Conservation (phyloP, 2,888 invertebrate genomes). For the Pantelozetes paolii region DNA sequence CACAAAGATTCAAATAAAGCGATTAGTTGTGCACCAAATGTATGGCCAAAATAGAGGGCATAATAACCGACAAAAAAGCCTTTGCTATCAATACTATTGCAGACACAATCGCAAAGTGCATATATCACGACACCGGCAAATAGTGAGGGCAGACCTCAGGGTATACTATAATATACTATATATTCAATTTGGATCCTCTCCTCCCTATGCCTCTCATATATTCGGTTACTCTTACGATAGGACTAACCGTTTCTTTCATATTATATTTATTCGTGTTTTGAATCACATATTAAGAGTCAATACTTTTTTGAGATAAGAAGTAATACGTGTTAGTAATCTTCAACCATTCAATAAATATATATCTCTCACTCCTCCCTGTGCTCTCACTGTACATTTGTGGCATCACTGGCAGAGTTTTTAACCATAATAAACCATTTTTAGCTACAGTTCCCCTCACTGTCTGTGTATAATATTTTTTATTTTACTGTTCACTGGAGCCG, state of each 20-base stretch:
- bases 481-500: conserved; percentile 16
- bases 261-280: conserved; percentile 19
- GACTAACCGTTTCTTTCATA: neutral
- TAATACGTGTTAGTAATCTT: conserved; percentile 27
- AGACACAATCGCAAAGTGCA: conserved; percentile 3
- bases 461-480: neutral
- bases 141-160: neutral
- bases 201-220: neutral
- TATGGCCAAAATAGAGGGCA: neutral
- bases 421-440: too few relatives aligned
- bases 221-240: neutral
- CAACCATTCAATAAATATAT: neutral
- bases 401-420: neutral
- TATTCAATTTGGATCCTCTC: neutral
- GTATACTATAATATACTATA: neutral
- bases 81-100: neutral
- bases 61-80: conserved; percentile 15
- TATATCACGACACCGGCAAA: neutral
- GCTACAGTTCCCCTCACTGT: neutral
- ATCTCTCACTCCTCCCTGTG: neutral
- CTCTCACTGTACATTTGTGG: neutral
- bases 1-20: neutral
- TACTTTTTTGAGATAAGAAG: conserved; percentile 2
- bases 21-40: neutral
- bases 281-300: conserved; percentile 20